Conservation (phyloP, 2,888 invertebrate genomes). For the Nephrotoma guestfalica region DNA sequence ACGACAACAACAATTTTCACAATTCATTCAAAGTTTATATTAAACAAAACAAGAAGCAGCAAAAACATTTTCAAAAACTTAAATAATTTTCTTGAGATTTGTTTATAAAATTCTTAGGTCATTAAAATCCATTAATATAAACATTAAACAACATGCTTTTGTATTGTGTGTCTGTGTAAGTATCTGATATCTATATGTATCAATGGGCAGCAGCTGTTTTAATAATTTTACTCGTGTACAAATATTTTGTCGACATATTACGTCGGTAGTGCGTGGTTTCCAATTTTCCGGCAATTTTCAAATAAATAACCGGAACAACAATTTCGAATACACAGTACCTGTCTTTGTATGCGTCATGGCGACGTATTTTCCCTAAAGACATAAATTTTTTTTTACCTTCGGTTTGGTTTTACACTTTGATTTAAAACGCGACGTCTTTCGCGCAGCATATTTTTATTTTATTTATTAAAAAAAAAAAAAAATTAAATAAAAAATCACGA, state of each 20-base stretch:
- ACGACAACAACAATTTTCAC: neutral
- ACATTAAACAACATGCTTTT: neutral
- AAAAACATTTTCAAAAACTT: neutral
- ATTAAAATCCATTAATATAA: neutral
- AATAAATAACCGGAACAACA: neutral
- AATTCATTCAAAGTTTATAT: neutral
- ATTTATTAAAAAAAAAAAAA: neutral
- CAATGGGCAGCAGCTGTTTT: neutral
- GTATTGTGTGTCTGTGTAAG: neutral
- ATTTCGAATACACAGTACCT: neutral
- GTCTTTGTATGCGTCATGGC: neutral
- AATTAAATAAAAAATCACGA: neutral
- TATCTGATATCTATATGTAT: neutral
- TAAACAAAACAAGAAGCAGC: neutral
- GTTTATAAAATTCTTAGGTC: neutral
- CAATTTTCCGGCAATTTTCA: neutral
- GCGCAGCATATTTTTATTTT: neutral
- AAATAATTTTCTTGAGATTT: neutral
- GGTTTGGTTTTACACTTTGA: slow-evolving; percentile 2
- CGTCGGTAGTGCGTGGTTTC: neutral
- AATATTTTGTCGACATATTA: neutral
- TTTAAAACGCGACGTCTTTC: neutral
- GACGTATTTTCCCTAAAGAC: neutral
- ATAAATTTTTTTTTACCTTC: neutral
- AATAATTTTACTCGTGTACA: neutral